A percentile compares a stretch with the other conserved stretches of the same genome.
These are phyloP conservation scores for Petromus typicus DNA, from an alignment of 2,113 vertebrate species.

Conservation along the genomic window DNA sequence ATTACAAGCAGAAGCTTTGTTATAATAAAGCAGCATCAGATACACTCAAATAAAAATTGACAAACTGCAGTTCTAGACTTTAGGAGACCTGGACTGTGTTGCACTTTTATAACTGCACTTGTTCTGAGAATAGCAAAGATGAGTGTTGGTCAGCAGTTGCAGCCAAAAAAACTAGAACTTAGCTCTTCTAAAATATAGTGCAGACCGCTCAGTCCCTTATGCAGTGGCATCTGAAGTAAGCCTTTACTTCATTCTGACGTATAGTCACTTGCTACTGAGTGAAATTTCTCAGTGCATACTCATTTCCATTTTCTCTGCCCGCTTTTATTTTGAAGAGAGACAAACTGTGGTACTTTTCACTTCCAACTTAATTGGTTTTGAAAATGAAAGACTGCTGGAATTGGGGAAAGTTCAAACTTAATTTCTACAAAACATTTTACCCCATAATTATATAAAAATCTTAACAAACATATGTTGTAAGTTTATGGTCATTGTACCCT, in stretches of 20 bases:
- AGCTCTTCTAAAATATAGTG: neutral
- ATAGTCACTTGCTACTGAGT: neutral
- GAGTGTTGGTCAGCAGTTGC: neutral
- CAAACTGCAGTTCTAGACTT: neutral
- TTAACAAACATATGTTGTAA: slow-evolving; percentile 10
- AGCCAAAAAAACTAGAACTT: neutral
- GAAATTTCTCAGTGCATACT: neutral
- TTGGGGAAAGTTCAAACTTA: neutral
- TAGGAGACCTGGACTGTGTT: neutral
- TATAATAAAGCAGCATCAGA: neutral
- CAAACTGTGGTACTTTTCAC: neutral
- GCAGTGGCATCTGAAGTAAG: neutral
- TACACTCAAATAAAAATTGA: neutral
- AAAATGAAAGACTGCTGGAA: neutral
- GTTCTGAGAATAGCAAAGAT: neutral
- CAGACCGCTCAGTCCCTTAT: neutral
- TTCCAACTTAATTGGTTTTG: neutral
- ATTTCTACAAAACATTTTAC: neutral
- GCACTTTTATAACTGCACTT: neutral
- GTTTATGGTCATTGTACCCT: neutral
- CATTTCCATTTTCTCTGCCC: neutral
- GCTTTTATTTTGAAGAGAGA: neutral
- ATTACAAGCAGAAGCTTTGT: neutral
- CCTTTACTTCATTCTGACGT: neutral
- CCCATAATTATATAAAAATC: neutral